Evolutionary conservation across 2,797 vertebrate species (phyloP).

Genomic region (Cyclopterus lumpus): DNA sequence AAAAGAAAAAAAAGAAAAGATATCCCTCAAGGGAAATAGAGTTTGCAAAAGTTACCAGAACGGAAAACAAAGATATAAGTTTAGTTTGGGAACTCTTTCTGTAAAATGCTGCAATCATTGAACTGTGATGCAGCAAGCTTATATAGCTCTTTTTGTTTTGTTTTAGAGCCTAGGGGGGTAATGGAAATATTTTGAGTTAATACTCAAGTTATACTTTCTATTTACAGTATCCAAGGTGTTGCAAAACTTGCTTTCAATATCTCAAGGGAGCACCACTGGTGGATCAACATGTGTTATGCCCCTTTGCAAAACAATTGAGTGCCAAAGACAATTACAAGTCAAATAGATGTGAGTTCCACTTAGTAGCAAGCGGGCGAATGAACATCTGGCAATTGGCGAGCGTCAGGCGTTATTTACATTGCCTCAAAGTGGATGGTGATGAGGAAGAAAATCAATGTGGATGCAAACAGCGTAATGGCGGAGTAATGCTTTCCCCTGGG

Average conservation of each 20-base stretch:
- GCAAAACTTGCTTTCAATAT: slow-evolving; percentile 40
- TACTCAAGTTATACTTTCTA: slow-evolving; percentile 39
- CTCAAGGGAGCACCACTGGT: slow-evolving; percentile 42
- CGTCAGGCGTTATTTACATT: slow-evolving; percentile 73
- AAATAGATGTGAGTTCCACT: slow-evolving; percentile 70
- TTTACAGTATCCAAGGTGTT: slow-evolving; percentile 57
- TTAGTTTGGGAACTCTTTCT: slow-evolving; percentile 46
- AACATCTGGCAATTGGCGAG: slow-evolving; percentile 63
- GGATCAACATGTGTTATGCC: slow-evolving; percentile 59
- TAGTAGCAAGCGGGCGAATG: slow-evolving; percentile 53
- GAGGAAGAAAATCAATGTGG: slow-evolving; percentile 70
- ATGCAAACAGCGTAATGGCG: slow-evolving; percentile 70
- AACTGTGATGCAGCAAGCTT: slow-evolving; percentile 34
- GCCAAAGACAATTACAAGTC: slow-evolving; percentile 69
- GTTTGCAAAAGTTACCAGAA: slow-evolving; percentile 62
- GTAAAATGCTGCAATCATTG: slow-evolving; percentile 47
- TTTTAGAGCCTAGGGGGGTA: slow-evolving; percentile 26
- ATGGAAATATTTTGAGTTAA: slow-evolving; percentile 41
- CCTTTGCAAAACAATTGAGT: slow-evolving; percentile 60
- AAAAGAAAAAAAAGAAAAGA: slow-evolving; percentile 1
- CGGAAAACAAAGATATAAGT: slow-evolving; percentile 28
- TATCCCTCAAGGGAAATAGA: slow-evolving; percentile 39
- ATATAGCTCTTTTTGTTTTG: background rate
- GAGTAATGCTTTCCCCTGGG: slow-evolving; percentile 67
- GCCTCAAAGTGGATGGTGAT: slow-evolving; percentile 65